Conservation (phyloP, 2,888 invertebrate genomes). For the Nebria brevicollis region DNA sequence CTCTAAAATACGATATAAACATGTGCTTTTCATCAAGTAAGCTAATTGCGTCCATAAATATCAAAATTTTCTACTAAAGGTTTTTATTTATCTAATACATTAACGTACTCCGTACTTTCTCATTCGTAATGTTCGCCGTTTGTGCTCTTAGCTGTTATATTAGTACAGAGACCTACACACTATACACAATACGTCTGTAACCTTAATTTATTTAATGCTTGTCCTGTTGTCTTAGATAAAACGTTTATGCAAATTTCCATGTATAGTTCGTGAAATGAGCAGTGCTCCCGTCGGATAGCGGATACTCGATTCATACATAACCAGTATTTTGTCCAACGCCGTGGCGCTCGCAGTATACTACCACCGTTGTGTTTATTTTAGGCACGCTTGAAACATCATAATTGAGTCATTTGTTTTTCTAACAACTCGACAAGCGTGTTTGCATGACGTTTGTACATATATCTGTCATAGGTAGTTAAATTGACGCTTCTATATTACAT, state of each 20-base stretch:
- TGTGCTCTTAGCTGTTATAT: background rate
- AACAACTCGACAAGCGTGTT: conserved; percentile 12
- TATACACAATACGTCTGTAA: background rate
- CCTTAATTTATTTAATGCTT: background rate
- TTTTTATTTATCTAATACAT: conserved; percentile 1
- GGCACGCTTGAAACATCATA: conserved; percentile 17
- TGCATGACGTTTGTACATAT: background rate
- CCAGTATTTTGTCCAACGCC: background rate
- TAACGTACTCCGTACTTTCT: background rate
- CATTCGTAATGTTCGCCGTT: background rate
- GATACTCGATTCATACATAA: background rate
- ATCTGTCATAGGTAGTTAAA: background rate
- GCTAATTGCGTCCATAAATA: conserved; percentile 1
- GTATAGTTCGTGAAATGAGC: background rate
- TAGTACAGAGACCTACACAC: background rate
- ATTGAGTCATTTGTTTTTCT: conserved; percentile 18
- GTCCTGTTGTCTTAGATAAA: conserved; percentile 1
- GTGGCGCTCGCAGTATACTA: background rate
- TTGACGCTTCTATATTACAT: background rate
- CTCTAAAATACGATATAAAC: background rate
- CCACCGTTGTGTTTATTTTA: conserved; percentile 13
- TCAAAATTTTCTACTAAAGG: background rate
- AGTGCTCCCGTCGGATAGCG: background rate
- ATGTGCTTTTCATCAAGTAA: background rate
- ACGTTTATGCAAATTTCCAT: background rate